Conservation (phyloP, 2,113 vertebrate genomes). For the Hemicordylus capensis region DNA sequence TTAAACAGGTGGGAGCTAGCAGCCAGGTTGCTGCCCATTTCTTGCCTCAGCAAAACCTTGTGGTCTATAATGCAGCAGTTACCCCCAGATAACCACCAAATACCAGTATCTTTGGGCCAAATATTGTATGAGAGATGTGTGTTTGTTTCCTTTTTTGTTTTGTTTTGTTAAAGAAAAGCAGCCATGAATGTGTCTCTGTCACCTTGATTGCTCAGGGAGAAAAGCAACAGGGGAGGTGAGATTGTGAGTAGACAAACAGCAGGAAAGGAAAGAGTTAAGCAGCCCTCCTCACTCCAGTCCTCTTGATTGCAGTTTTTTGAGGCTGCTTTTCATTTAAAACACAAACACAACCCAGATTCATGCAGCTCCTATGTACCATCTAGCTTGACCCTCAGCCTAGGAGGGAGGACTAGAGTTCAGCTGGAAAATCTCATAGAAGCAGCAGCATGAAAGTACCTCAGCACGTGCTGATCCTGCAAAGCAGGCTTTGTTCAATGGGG, state of each 20-base stretch:
- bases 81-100: neutral
- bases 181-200: neutral
- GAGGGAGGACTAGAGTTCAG: fast-evolving
- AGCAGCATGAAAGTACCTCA: neutral
- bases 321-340: neutral
- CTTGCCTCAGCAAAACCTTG: neutral
- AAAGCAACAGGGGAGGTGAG: neutral
- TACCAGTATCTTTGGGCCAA: neutral
- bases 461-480: neutral
- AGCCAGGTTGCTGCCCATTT: neutral
- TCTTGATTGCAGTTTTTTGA: neutral
- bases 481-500: neutral
- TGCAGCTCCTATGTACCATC: neutral
- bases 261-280: neutral
- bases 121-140: neutral
- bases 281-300: too few relatives aligned
- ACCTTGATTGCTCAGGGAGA: neutral
- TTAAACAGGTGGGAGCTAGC: neutral
- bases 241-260: neutral
- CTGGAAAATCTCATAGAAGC: neutral
- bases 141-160: neutral
- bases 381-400: neutral
- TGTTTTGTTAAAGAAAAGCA: neutral
- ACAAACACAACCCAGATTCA: neutral
- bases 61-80: neutral